Evolutionary conservation across 2,888 invertebrate genomes (phyloP).

Genomic region (Habrosyne pyritoides): DNA sequence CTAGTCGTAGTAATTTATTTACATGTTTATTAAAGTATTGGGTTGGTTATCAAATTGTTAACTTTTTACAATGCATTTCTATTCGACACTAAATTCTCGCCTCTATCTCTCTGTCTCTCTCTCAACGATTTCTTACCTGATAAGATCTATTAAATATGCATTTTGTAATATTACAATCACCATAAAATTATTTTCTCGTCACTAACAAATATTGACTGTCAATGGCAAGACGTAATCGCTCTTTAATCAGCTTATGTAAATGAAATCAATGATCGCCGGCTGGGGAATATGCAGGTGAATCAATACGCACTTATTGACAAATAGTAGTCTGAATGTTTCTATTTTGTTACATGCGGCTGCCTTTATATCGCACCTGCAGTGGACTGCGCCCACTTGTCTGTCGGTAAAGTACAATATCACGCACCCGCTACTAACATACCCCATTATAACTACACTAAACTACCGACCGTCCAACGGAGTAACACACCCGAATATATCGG

Average conservation of each 20-base stretch:
- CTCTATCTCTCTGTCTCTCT: slow-evolving; percentile 10
- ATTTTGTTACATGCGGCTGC: slow-evolving; percentile 85
- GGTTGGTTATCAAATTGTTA: not conserved
- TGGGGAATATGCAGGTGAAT: slow-evolving; percentile 18
- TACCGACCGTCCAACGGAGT: slow-evolving; percentile 62
- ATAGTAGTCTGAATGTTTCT: slow-evolving; percentile 72
- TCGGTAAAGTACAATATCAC: slow-evolving; percentile 89
- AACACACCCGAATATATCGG: slow-evolving; percentile 65
- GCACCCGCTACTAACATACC: slow-evolving; percentile 82
- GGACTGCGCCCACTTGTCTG: slow-evolving; percentile 86
- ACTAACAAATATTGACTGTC: slow-evolving; percentile 39
- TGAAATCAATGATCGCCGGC: slow-evolving; percentile 20
- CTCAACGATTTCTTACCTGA: slow-evolving; percentile 14
- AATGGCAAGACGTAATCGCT: slow-evolving; percentile 17
- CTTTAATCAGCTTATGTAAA: slow-evolving; percentile 28
- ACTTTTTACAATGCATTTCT: not conserved
- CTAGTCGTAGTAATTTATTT: slow-evolving; percentile 61
- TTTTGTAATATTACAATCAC: slow-evolving; percentile 31
- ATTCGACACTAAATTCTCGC: not conserved
- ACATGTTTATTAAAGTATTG: not conserved
- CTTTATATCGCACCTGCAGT: slow-evolving; percentile 85
- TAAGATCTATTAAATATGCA: slow-evolving; percentile 26
- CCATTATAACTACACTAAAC: slow-evolving; percentile 73
- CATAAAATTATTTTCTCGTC: slow-evolving; percentile 34
- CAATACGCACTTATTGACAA: slow-evolving; percentile 22